Evolutionary conservation across 2,888 invertebrate species (phyloP).

Genomic region (Trissolcus japonicus): DNA sequence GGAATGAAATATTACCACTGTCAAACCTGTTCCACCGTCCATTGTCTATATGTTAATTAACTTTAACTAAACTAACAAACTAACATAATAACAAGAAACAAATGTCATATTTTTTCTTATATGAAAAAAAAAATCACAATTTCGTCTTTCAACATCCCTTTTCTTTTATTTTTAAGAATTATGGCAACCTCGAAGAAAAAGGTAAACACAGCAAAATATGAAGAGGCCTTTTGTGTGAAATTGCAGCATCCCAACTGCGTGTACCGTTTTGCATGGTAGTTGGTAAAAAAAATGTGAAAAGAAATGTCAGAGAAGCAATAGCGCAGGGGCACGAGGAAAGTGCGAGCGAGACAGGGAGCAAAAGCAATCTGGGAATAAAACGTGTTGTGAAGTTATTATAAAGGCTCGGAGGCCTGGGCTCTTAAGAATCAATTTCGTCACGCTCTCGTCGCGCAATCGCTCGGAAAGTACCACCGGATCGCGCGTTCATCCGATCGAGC

Average conservation of each 20-base stretch:
- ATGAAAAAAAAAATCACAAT: not conserved
- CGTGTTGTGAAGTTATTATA: slow-evolving; percentile 30
- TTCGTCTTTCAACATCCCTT: too few species aligned
- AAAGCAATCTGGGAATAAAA: slow-evolving; percentile 36
- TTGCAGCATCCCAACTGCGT: too few species aligned
- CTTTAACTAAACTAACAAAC: not conserved
- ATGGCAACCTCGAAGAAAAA: too few species aligned
- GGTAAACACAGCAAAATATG: too few species aligned
- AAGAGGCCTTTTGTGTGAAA: too few species aligned
- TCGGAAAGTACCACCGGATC: slow-evolving; percentile 61
- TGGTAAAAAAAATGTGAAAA: too few species aligned
- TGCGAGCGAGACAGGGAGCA: slow-evolving; percentile 4
- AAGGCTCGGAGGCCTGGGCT: slow-evolving; percentile 16
- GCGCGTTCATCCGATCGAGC: slow-evolving; percentile 49
- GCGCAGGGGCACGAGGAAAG: too few species aligned
- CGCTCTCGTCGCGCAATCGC: slow-evolving; percentile 63
- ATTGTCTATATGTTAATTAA: slow-evolving; percentile 44
- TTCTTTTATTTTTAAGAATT: too few species aligned
- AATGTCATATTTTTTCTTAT: too few species aligned
- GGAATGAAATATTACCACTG: slow-evolving; percentile 64
- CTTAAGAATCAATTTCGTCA: slow-evolving; percentile 56
- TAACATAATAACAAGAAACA: not conserved
- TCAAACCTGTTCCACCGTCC: slow-evolving; percentile 59
- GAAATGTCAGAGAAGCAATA: too few species aligned
- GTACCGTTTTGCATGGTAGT: too few species aligned